A percentile compares a stretch with the other conserved stretches of the same genome.
phyloP scores from a whole-genome alignment of 2,888 invertebrate genomes.

The Trilocha varians region DNA sequence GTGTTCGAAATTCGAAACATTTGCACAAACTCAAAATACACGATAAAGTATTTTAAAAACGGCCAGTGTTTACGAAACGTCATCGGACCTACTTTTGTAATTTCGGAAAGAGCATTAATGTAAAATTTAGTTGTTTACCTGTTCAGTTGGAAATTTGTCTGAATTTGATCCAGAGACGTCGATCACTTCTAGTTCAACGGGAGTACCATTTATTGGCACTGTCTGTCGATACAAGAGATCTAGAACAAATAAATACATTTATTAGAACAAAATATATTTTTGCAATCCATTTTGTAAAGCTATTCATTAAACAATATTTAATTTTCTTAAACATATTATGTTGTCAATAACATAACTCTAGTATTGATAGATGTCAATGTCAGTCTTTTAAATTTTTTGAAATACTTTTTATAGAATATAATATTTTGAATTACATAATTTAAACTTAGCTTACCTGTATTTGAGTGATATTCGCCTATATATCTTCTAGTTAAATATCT shows the following conservation, averaged over 20 bases:
- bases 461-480: slow-evolving; percentile 87
- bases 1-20: too few species aligned
- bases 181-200: slow-evolving; percentile 84
- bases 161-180: slow-evolving; percentile 83
- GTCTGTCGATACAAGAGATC: slow-evolving; percentile 85
- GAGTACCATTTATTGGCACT: slow-evolving; percentile 79
- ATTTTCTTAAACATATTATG: too few species aligned
- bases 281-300: too few species aligned
- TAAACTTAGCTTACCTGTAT: slow-evolving; percentile 78
- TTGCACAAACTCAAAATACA: neutral
- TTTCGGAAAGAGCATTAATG: neutral
- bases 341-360: too few species aligned
- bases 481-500: slow-evolving; percentile 83
- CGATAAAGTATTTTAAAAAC: neutral
- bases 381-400: too few species aligned
- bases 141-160: slow-evolving; percentile 75
- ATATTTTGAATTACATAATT: too few species aligned
- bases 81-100: neutral
- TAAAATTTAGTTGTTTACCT: slow-evolving; percentile 42
- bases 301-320: too few species aligned
- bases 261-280: slow-evolving; percentile 5
- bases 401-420: too few species aligned
- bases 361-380: too few species aligned
- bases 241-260: slow-evolving; percentile 29
- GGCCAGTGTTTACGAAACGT: neutral